A percentile compares a stretch with the other conserved stretches of the same genome.
Evolutionary conservation across 2,888 invertebrate species (phyloP).

Genomic region (Hymenopus coronatus): DNA sequence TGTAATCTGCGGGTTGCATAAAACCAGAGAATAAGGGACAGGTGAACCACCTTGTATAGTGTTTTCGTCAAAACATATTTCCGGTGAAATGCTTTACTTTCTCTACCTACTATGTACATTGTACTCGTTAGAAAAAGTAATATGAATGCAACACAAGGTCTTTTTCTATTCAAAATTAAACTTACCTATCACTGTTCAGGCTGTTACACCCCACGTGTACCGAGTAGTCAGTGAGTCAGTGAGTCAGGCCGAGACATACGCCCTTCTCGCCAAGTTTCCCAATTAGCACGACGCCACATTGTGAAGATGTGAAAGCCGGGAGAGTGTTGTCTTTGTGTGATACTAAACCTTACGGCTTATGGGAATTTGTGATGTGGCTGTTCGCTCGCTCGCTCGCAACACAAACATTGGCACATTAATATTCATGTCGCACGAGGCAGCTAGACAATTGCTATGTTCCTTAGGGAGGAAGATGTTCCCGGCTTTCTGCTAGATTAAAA

Average conservation of each 20-base stretch:
- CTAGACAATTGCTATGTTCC: neutral
- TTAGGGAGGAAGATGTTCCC: neutral
- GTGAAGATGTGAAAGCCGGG: neutral
- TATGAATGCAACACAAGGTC: no score
- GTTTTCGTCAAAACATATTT: no score
- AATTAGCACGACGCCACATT: neutral
- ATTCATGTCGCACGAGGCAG: neutral
- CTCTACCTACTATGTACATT: no score
- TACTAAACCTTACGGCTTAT: neutral
- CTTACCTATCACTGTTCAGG: no score
- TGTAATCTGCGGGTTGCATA: no score
- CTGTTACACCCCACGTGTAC: no score
- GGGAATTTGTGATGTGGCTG: neutral
- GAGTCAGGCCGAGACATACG: neutral
- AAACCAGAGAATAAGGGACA: no score
- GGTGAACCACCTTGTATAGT: no score
- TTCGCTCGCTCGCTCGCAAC: neutral
- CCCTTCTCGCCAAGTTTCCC: neutral
- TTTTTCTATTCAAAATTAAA: no score
- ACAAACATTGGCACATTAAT: neutral
- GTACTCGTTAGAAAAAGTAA: no score
- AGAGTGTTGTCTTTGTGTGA: neutral
- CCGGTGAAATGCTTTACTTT: no score
- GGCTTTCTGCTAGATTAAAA: neutral
- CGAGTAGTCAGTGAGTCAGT: no score